Evolutionary conservation across 1,140 invertebrate genomes (phyloP).

Genomic region (Hycleus phaleratus): DNA sequence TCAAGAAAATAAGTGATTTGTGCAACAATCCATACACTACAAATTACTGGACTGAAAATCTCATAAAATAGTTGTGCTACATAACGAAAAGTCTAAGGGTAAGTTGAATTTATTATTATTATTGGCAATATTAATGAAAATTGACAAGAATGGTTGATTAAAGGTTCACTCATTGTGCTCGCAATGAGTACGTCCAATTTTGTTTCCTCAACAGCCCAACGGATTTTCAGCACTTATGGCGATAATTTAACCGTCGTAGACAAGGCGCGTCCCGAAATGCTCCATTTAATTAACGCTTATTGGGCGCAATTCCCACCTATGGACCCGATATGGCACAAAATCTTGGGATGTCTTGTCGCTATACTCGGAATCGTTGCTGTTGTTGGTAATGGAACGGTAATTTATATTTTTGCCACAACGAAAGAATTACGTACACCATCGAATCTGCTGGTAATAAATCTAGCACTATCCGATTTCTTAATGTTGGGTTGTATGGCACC

Average conservation of each 20-base stretch:
- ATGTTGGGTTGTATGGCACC: slow-evolving; percentile 82
- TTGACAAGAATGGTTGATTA: too few relatives aligned
- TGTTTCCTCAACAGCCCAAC: slow-evolving; percentile 3
- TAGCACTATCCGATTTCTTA: slow-evolving; percentile 79
- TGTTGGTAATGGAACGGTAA: slow-evolving; percentile 72
- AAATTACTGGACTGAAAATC: neutral
- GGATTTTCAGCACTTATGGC: slow-evolving; percentile 25
- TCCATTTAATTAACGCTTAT: slow-evolving; percentile 60
- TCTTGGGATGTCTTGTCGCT: slow-evolving; percentile 67
- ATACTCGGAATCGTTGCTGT: slow-evolving; percentile 63
- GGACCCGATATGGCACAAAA: slow-evolving; percentile 70
- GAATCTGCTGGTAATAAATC: slow-evolving; percentile 76
- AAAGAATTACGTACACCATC: slow-evolving; percentile 73
- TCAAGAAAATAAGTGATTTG: neutral
- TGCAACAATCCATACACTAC: neutral
- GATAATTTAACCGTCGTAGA: slow-evolving; percentile 65
- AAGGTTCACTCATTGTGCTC: slow-evolving; percentile 29
- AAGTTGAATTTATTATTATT: neutral
- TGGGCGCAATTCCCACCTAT: slow-evolving; percentile 71
- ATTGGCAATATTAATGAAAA: neutral
- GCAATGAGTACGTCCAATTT: slow-evolving; percentile 38
- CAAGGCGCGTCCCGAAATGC: slow-evolving; percentile 62
- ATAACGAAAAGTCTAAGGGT: neutral
- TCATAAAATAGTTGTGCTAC: neutral
- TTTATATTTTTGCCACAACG: slow-evolving; percentile 75